Evolutionary conservation across 2,888 invertebrate species (phyloP), one percentile per base, ranked within the genome.

Genomic region (Torymus auratus): DNA sequence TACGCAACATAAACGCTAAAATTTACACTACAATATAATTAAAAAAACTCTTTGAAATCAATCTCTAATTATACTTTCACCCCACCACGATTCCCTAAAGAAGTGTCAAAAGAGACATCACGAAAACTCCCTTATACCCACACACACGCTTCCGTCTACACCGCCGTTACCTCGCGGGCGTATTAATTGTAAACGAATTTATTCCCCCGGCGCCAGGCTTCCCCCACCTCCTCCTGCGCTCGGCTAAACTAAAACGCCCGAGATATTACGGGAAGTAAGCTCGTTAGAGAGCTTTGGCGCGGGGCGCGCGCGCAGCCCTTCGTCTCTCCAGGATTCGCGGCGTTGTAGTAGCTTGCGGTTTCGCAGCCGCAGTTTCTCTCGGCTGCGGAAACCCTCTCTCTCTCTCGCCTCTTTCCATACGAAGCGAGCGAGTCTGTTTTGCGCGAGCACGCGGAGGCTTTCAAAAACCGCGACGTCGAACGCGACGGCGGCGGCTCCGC

Each of bases 201-300:
- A 88, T 88, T 86, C 87, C 84, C 86, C 84, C 83, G 85, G 85
- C 85, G 85, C 85, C 70, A 7, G 7, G 28, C 28, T 7, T 28
- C 3, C 28, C 28, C 28, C 28, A 2, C 7, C 28, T 28, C 28
- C 7, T 28, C 7, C 28, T 2, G 2, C 7, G 28, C 53, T 17
- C 80, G 85, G 88, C 86, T 85, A 85, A 87, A 85, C 87, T 88
- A 88, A 88, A 88, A 88, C 87, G 87, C 85, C 84, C 85, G 82
- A 87, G 87, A 88, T 89, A 89, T 88, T 87, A 89, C 87, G 86
- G 85, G 87, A 89, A 87, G 88, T 89, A 89, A 90, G 89, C 90
- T 90, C 88, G 89, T 89, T 90, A 89, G 87, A 87, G 87, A 87
- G 87, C 81, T 89, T 88, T 86, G 87, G 86, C 86, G 84, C 53